Evolutionary conservation across 1,140 invertebrate genomes (phyloP).

Genomic region (Ditylenchus dipsaci): DNA sequence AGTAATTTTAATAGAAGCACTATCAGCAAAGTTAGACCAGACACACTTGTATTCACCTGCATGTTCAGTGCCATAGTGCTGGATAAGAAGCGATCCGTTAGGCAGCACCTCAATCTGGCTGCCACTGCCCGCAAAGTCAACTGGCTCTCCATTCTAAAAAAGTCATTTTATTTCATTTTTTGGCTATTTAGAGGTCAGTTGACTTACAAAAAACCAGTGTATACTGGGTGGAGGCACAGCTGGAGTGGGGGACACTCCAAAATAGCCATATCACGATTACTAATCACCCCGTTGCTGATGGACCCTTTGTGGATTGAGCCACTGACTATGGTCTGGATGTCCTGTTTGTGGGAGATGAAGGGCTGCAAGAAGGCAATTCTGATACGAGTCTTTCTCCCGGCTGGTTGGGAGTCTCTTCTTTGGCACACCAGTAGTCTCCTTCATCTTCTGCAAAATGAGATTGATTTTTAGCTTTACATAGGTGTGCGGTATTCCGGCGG

Average conservation of each 20-base stretch:
- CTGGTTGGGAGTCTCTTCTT: not conserved
- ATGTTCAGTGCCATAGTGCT: not conserved
- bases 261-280: not conserved
- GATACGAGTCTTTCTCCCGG: not conserved
- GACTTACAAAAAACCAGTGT: not conserved
- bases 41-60: conserved; percentile 4
- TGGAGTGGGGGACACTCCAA: not conserved
- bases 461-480: too few relatives aligned
- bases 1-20: not conserved
- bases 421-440: conserved; percentile 9
- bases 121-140: not conserved
- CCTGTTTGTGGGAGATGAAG: too few relatives aligned
- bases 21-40: not conserved
- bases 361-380: not conserved
- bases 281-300: not conserved
- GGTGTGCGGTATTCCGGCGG: too few relatives aligned
- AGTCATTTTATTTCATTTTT: not conserved
- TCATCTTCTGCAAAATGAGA: not conserved
- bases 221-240: not conserved
- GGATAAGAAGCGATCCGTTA: not conserved
- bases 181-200: not conserved
- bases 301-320: not conserved
- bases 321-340: not conserved
- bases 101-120: not conserved
- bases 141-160: conserved; percentile 9